Percentiles rank a stretch among this genome's conserved stretches.
phyloP scores from a whole-genome alignment of 2,797 vertebrate species.

The Nyctalus aviator region DNA sequence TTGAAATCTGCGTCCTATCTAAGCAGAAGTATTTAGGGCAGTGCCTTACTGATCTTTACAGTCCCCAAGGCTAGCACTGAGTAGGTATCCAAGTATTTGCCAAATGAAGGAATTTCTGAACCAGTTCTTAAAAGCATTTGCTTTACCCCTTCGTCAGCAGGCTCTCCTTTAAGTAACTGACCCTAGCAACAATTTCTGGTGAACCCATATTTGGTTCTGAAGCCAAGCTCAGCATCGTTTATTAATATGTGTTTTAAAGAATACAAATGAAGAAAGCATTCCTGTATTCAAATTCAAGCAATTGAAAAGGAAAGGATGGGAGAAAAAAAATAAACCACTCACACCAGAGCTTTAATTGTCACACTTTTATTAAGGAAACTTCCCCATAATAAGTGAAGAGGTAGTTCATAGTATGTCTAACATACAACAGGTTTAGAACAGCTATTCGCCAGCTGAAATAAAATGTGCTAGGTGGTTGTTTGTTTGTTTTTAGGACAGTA shows the following conservation, averaged over 20 bases:
- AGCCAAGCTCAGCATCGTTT: neutral
- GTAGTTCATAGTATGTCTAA: slow-evolving; percentile 87
- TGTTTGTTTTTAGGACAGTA: slow-evolving; percentile 69
- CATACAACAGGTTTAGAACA: slow-evolving; percentile 82
- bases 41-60: neutral
- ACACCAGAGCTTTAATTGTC: slow-evolving; percentile 82
- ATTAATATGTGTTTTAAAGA: slow-evolving; percentile 53
- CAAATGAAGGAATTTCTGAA: neutral
- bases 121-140: slow-evolving; percentile 18
- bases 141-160: neutral
- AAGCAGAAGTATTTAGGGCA: neutral
- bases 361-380: slow-evolving; percentile 82
- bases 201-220: slow-evolving; percentile 19
- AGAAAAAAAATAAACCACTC: slow-evolving; percentile 70
- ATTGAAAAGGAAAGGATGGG: neutral
- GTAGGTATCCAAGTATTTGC: neutral
- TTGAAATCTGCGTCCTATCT: neutral
- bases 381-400: slow-evolving; percentile 87
- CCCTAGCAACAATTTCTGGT: slow-evolving; percentile 27
- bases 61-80: neutral
- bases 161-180: slow-evolving; percentile 7
- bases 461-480: slow-evolving; percentile 78
- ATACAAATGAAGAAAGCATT: neutral
- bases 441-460: slow-evolving; percentile 83
- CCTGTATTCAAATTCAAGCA: slow-evolving; percentile 52